Percentiles rank a stretch among this genome's conserved stretches.
Evolutionary conservation across 30 jellyfish, hydroid and myxozoan genomes (phyloP).

Genomic region (Turritopsis rubra): DNA sequence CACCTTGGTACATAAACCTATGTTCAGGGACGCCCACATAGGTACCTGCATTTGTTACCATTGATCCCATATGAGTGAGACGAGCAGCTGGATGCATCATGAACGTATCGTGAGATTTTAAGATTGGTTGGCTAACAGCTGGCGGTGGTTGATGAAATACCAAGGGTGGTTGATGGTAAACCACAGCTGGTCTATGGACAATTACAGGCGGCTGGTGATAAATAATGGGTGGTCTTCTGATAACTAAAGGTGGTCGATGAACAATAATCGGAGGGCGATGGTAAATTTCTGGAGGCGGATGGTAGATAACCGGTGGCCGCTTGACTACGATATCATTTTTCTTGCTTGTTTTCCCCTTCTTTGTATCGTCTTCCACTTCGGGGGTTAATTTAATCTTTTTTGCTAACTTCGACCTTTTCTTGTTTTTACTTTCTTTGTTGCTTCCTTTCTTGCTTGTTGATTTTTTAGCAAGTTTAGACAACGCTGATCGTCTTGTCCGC

Average conservation of each 20-base stretch:
- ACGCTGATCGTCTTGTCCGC: conserved; percentile 17
- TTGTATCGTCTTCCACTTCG: conserved; percentile 35
- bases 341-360: conserved; percentile 67
- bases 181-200: conserved; percentile 99
- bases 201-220: conserved; percentile 99
- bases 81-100: conserved; percentile 99
- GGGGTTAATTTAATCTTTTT: conserved; percentile 9
- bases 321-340: conserved; percentile 92
- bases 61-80: conserved; percentile 93
- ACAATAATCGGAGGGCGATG: conserved; percentile 99
- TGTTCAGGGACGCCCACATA: conserved; percentile 99
- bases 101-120: conserved; percentile 96
- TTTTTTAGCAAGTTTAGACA: not conserved
- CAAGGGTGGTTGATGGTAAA: conserved; percentile 98
- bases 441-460: conserved; percentile 13
- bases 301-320: conserved; percentile 98
- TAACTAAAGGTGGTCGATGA: conserved; percentile 97
- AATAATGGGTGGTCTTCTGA: conserved; percentile 96
- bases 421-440: conserved; percentile 38
- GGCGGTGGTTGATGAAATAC: conserved; percentile 99
- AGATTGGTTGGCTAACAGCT: conserved; percentile 98
- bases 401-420: conserved; percentile 34
- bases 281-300: conserved; percentile 99
- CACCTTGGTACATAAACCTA: conserved; percentile 97
- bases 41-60: conserved; percentile 98